Percentiles rank a stretch among this genome's conserved stretches.
phyloP scores from a whole-genome alignment of 2,888 invertebrate genomes.

The Epirrita christyi region DNA sequence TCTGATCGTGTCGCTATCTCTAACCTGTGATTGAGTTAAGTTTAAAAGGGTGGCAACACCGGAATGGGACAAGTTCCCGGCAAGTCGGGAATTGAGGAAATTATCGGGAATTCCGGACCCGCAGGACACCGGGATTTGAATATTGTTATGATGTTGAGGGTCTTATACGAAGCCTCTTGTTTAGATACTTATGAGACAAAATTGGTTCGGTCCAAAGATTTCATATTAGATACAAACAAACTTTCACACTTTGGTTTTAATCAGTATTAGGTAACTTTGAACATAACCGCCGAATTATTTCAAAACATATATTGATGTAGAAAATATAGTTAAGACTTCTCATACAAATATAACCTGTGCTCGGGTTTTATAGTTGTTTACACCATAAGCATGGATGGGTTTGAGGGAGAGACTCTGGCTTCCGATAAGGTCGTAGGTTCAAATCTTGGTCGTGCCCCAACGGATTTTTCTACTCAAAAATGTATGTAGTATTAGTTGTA shows the following conservation, averaged over 20 bases:
- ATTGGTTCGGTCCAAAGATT: slow-evolving; percentile 15
- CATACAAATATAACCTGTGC: too few relatives aligned
- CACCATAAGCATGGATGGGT: too few relatives aligned
- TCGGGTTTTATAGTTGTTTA: too few relatives aligned
- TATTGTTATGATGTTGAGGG: slow-evolving; percentile 11
- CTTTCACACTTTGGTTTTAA: not conserved
- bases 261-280: not conserved
- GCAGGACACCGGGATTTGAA: slow-evolving; percentile 6
- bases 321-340: too few relatives aligned
- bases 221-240: slow-evolving; percentile 15
- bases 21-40: not conserved
- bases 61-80: slow-evolving; percentile 15
- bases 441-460: too few relatives aligned
- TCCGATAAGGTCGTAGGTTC: too few relatives aligned
- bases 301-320: too few relatives aligned
- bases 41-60: slow-evolving; percentile 18
- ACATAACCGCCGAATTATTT: too few relatives aligned
- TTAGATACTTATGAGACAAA: slow-evolving; percentile 11
- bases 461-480: too few relatives aligned
- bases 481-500: too few relatives aligned
- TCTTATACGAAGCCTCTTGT: slow-evolving; percentile 15
- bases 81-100: slow-evolving; percentile 21
- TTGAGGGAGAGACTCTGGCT: too few relatives aligned
- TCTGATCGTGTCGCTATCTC: too few relatives aligned
- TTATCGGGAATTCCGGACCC: slow-evolving; percentile 18